These are phyloP conservation scores for Aplodontia rufa DNA, from an alignment of 2,113 vertebrate species.

Conservation along the genomic window DNA sequence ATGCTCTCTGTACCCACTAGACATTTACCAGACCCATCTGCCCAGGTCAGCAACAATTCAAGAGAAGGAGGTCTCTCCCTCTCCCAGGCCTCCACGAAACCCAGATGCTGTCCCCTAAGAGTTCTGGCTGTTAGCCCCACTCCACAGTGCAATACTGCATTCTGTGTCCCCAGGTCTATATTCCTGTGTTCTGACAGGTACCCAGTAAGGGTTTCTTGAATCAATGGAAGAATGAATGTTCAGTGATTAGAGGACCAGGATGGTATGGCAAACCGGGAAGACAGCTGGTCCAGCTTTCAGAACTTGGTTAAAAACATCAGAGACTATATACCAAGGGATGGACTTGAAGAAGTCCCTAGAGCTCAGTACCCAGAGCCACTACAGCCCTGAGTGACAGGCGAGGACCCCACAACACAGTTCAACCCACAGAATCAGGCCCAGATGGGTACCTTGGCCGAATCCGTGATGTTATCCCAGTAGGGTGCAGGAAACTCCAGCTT, in stretches of 20 bases:
- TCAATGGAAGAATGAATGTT: background rate
- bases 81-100: background rate
- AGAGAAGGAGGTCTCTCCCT: background rate
- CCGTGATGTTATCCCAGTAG: constrained; percentile 98
- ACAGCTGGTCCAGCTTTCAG: background rate
- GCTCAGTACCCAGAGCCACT: fast-evolving
- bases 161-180: too few relatives aligned
- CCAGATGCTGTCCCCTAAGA: background rate
- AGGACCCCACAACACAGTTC: fast-evolving
- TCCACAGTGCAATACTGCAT: fast-evolving
- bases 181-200: fast-evolving
- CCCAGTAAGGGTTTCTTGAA: background rate
- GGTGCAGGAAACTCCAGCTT: constrained; percentile 95
- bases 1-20: fast-evolving
- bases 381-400: fast-evolving
- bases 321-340: fast-evolving
- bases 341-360: background rate
- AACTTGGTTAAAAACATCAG: background rate
- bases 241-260: too few relatives aligned
- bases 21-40: background rate
- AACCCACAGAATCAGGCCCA: background rate
- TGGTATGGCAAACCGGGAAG: fast-evolving
- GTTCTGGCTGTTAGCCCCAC: background rate
- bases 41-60: fast-evolving
- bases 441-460: constrained; percentile 92